Conservation (phyloP, 2,797 vertebrate species). For the Sebastes melanostomus region DNA sequence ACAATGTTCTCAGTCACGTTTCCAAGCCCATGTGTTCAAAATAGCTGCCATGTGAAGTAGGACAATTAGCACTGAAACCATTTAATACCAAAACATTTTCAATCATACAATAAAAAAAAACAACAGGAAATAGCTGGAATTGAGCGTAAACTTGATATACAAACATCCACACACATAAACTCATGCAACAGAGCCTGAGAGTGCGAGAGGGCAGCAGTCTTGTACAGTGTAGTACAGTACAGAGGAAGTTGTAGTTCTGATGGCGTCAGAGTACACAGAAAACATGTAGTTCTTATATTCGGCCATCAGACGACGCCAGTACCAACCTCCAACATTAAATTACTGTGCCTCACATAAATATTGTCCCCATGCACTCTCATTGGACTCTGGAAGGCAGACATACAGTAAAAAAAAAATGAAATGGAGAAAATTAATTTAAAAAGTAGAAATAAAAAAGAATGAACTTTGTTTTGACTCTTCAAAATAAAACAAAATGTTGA, state of each 20-base stretch:
- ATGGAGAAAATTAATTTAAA: slow-evolving; percentile 27
- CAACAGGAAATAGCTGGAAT: slow-evolving; percentile 8
- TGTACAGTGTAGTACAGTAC: slow-evolving; percentile 83
- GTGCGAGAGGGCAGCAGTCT: slow-evolving; percentile 84
- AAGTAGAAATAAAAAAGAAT: not conserved
- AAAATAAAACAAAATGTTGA: not conserved
- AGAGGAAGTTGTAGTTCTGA: slow-evolving; percentile 77
- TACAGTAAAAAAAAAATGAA: slow-evolving; percentile 66
- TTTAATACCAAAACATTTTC: slow-evolving; percentile 12
- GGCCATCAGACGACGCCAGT: slow-evolving; percentile 74
- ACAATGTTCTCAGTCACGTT: not conserved
- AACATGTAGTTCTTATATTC: slow-evolving; percentile 61
- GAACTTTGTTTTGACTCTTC: not conserved
- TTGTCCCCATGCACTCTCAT: slow-evolving; percentile 98
- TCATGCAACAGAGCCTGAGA: slow-evolving; percentile 86
- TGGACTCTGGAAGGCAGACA: slow-evolving; percentile 91
- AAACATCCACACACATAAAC: slow-evolving; percentile 33
- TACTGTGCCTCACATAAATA: slow-evolving; percentile 99
- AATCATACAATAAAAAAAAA: not conserved
- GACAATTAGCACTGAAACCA: not conserved
- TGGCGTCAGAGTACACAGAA: slow-evolving; percentile 72
- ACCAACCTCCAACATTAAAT: slow-evolving; percentile 99
- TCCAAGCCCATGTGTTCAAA: slow-evolving; percentile 3
- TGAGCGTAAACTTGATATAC: slow-evolving; percentile 2
- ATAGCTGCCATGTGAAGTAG: slow-evolving; percentile 36